Conservation (phyloP, 2,113 vertebrate genomes). For the Pterocles orientalis region DNA sequence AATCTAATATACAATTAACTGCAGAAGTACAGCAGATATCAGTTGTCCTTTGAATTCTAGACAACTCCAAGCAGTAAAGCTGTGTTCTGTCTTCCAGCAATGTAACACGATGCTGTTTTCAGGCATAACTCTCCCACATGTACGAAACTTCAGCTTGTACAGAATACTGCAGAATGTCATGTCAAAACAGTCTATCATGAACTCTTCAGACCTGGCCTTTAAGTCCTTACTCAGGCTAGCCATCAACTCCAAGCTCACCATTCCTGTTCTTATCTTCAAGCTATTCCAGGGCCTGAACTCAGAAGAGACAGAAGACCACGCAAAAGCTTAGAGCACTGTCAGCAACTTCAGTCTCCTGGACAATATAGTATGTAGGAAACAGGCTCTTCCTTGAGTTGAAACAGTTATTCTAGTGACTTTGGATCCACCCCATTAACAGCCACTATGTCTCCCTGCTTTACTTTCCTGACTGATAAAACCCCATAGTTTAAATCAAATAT, state of each 20-base stretch:
- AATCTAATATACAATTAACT: background rate
- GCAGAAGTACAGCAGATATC: background rate
- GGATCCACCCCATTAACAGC: background rate
- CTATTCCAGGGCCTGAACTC: background rate
- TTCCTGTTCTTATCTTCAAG: background rate
- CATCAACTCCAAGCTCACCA: background rate
- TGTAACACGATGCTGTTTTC: background rate
- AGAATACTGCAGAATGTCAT: background rate
- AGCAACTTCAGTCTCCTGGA: background rate
- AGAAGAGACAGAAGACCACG: background rate
- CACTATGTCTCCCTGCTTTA: background rate
- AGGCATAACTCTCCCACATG: background rate
- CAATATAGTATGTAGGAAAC: background rate
- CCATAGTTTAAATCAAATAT: too few relatives aligned
- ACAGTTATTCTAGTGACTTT: background rate
- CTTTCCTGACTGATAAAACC: background rate
- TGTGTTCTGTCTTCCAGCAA: background rate
- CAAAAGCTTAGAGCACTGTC: background rate
- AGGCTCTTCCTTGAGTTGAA: background rate
- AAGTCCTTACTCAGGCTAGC: background rate
- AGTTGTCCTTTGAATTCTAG: background rate
- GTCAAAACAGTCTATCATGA: background rate
- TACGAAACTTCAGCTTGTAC: background rate
- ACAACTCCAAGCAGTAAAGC: background rate
- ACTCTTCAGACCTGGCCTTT: background rate